These are phyloP conservation scores for Xestia xanthographa DNA, from an alignment of 2,888 invertebrate genomes.

Conservation along the genomic window DNA sequence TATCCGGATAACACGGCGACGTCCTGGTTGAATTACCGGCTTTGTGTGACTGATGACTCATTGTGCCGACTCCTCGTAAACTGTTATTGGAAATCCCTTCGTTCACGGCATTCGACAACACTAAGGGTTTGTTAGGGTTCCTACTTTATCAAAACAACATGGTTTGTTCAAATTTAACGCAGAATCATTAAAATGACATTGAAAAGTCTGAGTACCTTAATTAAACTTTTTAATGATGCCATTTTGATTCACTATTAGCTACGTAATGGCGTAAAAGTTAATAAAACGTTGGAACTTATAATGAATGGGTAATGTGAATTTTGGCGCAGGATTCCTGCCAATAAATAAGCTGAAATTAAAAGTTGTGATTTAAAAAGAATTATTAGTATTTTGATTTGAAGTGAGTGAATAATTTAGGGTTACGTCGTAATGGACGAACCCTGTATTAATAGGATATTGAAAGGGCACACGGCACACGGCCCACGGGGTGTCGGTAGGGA, in stretches of 20 bases:
- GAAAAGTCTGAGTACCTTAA: slow-evolving; percentile 43
- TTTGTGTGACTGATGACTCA: slow-evolving; percentile 78
- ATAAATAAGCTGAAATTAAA: slow-evolving; percentile 16
- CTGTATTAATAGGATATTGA: slow-evolving; percentile 26
- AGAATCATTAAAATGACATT: slow-evolving; percentile 48
- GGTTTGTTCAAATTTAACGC: slow-evolving; percentile 25
- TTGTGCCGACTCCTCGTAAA: slow-evolving; percentile 73
- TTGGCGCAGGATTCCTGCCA: slow-evolving; percentile 8
- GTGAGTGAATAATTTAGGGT: slow-evolving; percentile 28
- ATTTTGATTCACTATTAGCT: slow-evolving; percentile 49
- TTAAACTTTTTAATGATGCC: slow-evolving; percentile 52
- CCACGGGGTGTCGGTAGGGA: not conserved
- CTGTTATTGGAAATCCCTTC: slow-evolving; percentile 73
- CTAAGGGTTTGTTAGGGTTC: slow-evolving; percentile 10
- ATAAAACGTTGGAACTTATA: slow-evolving; percentile 43
- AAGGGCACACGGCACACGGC: slow-evolving; percentile 6
- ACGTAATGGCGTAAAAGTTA: slow-evolving; percentile 47
- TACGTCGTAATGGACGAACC: slow-evolving; percentile 25
- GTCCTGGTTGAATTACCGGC: slow-evolving; percentile 76
- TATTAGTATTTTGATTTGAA: slow-evolving; percentile 22
- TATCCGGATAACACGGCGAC: slow-evolving; percentile 75
- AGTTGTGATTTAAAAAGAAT: not conserved
- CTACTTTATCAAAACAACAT: slow-evolving; percentile 18
- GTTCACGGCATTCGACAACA: slow-evolving; percentile 30
- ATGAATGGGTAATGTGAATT: slow-evolving; percentile 37